phyloP scores from a whole-genome alignment of 2,113 vertebrate species.

The cattle (Bos taurus) region ARS-UCD2.0 NC_037343.1:894001-894500 shows the following conservation, averaged over 20 bases:
- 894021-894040: neutral
- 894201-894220: rapidly evolving
- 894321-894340: neutral
- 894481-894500: rapidly evolving
- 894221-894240: neutral
- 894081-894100: rapidly evolving
- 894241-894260: neutral
- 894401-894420: neutral
- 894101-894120: neutral
- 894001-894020: neutral
- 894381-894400: neutral
- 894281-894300: neutral
- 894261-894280: neutral
- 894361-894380: no score
- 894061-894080: neutral
- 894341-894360: neutral
- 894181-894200: neutral
- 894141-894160: no score
- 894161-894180: neutral
- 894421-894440: conserved; percentile 65
- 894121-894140: neutral
- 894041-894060: neutral
- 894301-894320: no score
- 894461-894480: neutral
- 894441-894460: neutral